A percentile compares a stretch with the other conserved stretches of the same genome.
Conservation (phyloP, 2,797 vertebrate genomes). For the Eospalax fontanierii region DNA sequence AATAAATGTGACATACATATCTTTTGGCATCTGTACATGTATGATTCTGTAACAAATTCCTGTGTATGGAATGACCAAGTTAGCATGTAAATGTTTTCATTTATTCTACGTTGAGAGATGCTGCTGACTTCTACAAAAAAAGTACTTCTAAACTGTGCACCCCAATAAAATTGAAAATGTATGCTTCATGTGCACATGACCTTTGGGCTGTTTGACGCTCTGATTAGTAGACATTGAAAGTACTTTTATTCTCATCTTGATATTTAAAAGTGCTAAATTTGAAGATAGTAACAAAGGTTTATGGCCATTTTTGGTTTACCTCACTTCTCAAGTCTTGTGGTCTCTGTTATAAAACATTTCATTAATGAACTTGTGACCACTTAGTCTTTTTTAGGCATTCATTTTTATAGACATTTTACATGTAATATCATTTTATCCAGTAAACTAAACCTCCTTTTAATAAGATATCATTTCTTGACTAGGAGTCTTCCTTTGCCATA, state of each 20-base stretch:
- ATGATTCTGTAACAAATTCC: neutral
- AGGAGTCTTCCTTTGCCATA: neutral
- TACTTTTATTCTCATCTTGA: neutral
- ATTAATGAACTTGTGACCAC: neutral
- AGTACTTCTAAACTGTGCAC: neutral
- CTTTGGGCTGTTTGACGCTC: neutral
- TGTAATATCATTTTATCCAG: neutral
- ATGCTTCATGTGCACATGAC: neutral
- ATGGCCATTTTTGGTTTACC: neutral
- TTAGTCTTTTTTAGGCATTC: neutral
- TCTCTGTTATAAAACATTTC: neutral
- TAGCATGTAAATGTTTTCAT: neutral
- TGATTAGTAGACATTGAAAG: neutral
- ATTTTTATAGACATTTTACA: constrained; percentile 1
- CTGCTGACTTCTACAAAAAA: neutral
- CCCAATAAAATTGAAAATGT: neutral
- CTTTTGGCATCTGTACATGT: neutral
- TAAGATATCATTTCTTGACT: neutral
- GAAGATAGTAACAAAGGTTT: neutral
- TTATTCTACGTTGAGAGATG: neutral
- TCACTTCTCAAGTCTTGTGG: neutral
- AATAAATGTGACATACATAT: neutral
- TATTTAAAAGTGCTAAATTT: neutral
- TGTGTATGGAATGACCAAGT: constrained; percentile 24
- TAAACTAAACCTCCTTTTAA: neutral